Conservation (phyloP, 2,888 invertebrate genomes). For the Pemphredon lugubris region DNA sequence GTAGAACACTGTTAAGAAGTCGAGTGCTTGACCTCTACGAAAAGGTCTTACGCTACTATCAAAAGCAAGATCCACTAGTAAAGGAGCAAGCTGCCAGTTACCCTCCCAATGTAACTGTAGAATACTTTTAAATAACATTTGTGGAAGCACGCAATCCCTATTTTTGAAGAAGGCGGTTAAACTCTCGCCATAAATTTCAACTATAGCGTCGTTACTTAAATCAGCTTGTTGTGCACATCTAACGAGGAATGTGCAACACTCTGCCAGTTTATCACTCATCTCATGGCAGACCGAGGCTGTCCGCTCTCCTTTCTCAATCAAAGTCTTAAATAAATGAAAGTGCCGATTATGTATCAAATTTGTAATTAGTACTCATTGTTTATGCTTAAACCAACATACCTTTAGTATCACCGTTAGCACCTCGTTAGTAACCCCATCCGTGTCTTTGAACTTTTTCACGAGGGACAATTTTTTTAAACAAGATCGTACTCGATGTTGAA, state of each 20-base stretch:
- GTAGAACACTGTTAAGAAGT: constrained; percentile 86
- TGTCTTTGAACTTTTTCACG: constrained; percentile 84
- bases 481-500: constrained; percentile 85
- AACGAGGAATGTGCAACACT: constrained; percentile 85
- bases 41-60: constrained; percentile 85
- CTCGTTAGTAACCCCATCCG: constrained; percentile 83
- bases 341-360: too few relatives aligned
- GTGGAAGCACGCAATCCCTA: constrained; percentile 85
- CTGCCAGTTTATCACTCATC: constrained; percentile 85
- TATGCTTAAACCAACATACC: constrained; percentile 45
- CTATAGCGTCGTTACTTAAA: constrained; percentile 77
- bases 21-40: constrained; percentile 86
- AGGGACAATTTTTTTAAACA: constrained; percentile 84
- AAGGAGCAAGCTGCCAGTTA: constrained; percentile 83
- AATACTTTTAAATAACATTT: constrained; percentile 85
- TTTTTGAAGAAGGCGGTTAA: constrained; percentile 85
- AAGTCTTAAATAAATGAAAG: too few relatives aligned
- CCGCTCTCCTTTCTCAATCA: constrained; percentile 85
- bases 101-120: constrained; percentile 86
- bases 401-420: constrained; percentile 82
- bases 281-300: constrained; percentile 86
- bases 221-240: constrained; percentile 83
- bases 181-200: constrained; percentile 82
- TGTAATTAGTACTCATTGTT: too few relatives aligned
- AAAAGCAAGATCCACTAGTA: constrained; percentile 84